Evolutionary conservation across 2,113 vertebrate genomes (phyloP).

Genomic region (Elephas maximus): DNA sequence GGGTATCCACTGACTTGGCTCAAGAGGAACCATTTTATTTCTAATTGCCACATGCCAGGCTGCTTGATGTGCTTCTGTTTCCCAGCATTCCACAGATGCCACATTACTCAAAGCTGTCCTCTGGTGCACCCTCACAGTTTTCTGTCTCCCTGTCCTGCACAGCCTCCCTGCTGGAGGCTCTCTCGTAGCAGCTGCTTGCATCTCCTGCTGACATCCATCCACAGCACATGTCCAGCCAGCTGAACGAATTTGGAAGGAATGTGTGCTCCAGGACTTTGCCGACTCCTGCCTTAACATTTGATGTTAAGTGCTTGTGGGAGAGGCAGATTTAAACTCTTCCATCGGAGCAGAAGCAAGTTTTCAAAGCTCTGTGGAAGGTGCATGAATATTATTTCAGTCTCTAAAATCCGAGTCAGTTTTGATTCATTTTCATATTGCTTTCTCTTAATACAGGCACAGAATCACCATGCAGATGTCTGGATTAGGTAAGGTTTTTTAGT

Average conservation of each 20-base stretch:
- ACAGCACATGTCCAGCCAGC: constrained; percentile 26
- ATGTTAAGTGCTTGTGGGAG: constrained; percentile 49
- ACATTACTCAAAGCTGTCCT: constrained; percentile 51
- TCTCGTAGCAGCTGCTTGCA: constrained; percentile 31
- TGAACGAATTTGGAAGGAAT: not conserved
- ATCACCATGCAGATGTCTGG: not conserved
- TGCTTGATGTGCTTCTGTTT: constrained; percentile 68
- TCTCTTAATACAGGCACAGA: not conserved
- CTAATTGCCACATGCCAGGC: constrained; percentile 51
- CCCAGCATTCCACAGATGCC: constrained; percentile 71
- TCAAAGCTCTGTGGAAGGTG: not conserved
- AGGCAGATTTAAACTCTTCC: constrained; percentile 38
- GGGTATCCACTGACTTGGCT: not conserved
- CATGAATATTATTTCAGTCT: not conserved
- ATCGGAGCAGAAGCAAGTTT: not conserved
- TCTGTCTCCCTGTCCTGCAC: constrained; percentile 31
- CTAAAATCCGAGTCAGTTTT: constrained; percentile 4
- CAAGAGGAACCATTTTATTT: constrained; percentile 67
- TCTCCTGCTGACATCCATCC: constrained; percentile 18
- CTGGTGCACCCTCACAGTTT: constrained; percentile 47
- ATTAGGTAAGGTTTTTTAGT: not conserved
- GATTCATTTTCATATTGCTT: not conserved
- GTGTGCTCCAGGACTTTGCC: not conserved
- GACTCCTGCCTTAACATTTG: constrained; percentile 12
- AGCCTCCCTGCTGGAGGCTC: constrained; percentile 51